These are phyloP conservation scores for Chloropsis hardwickii DNA, from an alignment of 2,113 vertebrate genomes.

Conservation along the genomic window DNA sequence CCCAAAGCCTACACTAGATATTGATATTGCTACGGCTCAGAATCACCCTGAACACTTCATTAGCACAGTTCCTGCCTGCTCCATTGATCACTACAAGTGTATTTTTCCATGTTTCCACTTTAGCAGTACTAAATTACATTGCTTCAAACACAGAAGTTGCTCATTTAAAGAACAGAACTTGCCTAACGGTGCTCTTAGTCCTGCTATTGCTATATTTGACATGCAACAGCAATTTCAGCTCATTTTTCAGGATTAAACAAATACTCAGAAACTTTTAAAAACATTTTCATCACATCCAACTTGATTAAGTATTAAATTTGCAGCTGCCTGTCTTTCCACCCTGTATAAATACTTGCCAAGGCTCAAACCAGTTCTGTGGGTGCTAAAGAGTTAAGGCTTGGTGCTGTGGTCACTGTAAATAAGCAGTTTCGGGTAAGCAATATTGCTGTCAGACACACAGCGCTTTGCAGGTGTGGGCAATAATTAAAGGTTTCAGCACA, in stretches of 20 bases:
- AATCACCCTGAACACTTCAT: neutral
- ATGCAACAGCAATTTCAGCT: neutral
- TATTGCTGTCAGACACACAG: constrained; percentile 68
- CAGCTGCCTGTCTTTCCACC: neutral
- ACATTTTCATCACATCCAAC: neutral
- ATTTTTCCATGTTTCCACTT: neutral
- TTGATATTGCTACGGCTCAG: neutral
- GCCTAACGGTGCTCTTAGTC: neutral
- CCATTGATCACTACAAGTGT: neutral
- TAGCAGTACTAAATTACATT: neutral
- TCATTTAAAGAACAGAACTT: neutral
- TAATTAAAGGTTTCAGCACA: constrained; percentile 82
- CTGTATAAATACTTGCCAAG: neutral
- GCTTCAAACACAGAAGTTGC: neutral
- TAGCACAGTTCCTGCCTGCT: neutral
- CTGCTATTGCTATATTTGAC: neutral
- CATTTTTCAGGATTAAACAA: neutral
- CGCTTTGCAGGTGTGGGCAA: constrained; percentile 79
- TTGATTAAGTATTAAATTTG: neutral
- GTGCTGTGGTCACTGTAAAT: constrained; percentile 61
- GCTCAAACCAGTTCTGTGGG: neutral
- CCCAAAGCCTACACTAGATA: neutral
- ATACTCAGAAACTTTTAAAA: neutral
- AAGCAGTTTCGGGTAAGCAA: constrained; percentile 64
- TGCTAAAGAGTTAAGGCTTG: constrained; percentile 66